Base-by-base conservation (phyloP, 2,113 vertebrate species). In the Bucco capensis region DNA sequence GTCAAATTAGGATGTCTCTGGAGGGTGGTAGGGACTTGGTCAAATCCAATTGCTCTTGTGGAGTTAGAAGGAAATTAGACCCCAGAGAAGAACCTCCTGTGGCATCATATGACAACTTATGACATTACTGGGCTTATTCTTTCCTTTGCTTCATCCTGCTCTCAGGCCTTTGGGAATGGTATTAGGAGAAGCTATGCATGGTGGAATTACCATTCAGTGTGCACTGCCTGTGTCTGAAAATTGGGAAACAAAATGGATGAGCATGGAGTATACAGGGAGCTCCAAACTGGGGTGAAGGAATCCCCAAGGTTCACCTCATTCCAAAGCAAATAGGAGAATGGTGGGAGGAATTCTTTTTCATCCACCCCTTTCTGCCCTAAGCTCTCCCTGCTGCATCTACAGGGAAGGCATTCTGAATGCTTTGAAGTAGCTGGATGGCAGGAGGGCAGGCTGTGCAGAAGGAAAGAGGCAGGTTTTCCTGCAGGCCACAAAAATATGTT, bases 241-340 rank as follows among this genome's bases (percentile, higher is more conserved):
- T 6, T 47, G 49, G 44, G 35, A 62, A 54, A 35, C 49, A 44
- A 33, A 67, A 53, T 30, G 24, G 12, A 21, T 60, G 82, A 66
- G 46, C 50, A 58, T 6, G 0, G 0, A 56, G 46, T 19, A 25
- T 1, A 1, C 44, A 23, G 40, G 46, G 50, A 76, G 17, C 17
- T 80, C 28, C 22, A 28, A 15, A 75, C 21, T 25, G 49, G 19
- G 14, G 2, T 5, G 7, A 76, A 53, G 35, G 64, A 69, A 49
- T 64, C 33, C 35, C 31, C 46, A 23, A 53, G 46, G 31, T 64
- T 67, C 56, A 9, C 21, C 33, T 77, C 1, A 0, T 31, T 73
- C 30, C 66, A 79, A 71, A 85, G 62, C 44, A 42, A 79, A 49
- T 15, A n/a, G 2, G 19, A 51, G 37, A 77, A 50, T 7, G 21